phyloP scores from a whole-genome alignment of 2,797 vertebrate species.

The Aeoliscus strigatus region DNA sequence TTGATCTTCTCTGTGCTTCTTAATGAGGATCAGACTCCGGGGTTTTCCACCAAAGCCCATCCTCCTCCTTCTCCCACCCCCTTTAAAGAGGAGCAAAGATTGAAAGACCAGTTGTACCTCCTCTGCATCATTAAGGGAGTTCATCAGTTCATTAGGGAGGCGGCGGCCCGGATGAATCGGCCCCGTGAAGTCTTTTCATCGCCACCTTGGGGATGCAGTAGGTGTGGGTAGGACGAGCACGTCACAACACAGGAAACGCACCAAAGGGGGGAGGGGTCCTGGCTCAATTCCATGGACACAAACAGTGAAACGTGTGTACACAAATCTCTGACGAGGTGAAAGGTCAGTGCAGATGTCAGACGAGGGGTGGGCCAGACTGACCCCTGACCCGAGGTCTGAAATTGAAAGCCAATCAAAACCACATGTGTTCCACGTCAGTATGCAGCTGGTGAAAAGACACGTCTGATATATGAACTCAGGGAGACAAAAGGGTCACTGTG shows the following conservation, averaged over 20 bases:
- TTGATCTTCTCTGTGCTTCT: slow-evolving; percentile 67
- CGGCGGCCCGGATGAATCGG: slow-evolving; percentile 47
- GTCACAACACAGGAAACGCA: slow-evolving; percentile 32
- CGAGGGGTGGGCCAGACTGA: slow-evolving; percentile 25
- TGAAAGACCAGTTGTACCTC: slow-evolving; percentile 39
- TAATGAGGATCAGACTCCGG: slow-evolving; percentile 69
- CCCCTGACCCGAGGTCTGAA: slow-evolving; percentile 48
- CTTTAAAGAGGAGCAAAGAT: slow-evolving; percentile 28
- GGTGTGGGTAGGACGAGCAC: slow-evolving; percentile 8
- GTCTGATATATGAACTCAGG: slow-evolving; percentile 32
- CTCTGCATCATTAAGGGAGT: slow-evolving; percentile 33
- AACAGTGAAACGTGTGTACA: slow-evolving; percentile 53
- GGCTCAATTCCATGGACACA: slow-evolving; percentile 6
- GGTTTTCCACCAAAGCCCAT: slow-evolving; percentile 39
- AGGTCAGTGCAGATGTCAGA: slow-evolving; percentile 51
- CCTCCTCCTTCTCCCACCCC: slow-evolving; percentile 15
- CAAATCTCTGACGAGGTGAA: slow-evolving; percentile 31
- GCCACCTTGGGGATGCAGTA: slow-evolving; percentile 28
- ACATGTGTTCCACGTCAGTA: slow-evolving; percentile 38
- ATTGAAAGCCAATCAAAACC: slow-evolving; percentile 55
- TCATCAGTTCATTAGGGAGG: slow-evolving; percentile 51
- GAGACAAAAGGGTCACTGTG: slow-evolving; percentile 48
- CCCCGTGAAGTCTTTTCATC: slow-evolving; percentile 51
- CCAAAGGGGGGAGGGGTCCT: slow-evolving; percentile 24
- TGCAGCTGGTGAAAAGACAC: slow-evolving; percentile 28